Evolutionary conservation across 1,140 invertebrate species (phyloP).

Genomic region (Andrena cerasifolii): DNA sequence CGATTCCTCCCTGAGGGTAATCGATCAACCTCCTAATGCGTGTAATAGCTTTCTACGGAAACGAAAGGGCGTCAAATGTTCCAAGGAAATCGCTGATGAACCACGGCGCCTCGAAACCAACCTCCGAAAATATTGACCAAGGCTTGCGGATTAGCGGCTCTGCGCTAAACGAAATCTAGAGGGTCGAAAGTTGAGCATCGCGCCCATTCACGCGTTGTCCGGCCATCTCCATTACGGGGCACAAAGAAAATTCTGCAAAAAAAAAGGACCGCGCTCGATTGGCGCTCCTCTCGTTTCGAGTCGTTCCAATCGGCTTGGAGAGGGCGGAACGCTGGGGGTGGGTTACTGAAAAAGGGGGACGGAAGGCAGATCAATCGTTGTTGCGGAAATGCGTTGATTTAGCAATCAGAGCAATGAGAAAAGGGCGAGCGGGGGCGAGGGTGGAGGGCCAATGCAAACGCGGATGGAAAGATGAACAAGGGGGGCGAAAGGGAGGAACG

Average conservation of each 20-base stretch:
- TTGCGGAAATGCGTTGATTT: slow-evolving; percentile 76
- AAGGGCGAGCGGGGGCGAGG: not conserved
- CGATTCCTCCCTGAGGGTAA: not conserved
- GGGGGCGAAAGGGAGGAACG: slow-evolving; percentile 26
- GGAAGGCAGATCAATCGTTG: slow-evolving; percentile 61
- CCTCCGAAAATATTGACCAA: slow-evolving; percentile 4
- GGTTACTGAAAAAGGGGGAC: not conserved
- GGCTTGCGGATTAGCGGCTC: slow-evolving; percentile 32
- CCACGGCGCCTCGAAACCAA: too few relatives aligned
- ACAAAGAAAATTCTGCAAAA: slow-evolving; percentile 50
- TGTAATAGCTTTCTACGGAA: too few relatives aligned
- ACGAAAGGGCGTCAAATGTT: too few relatives aligned
- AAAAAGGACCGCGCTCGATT: slow-evolving; percentile 49
- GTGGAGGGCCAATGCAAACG: slow-evolving; percentile 21
- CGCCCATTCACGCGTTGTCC: not conserved
- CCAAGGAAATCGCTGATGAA: not conserved
- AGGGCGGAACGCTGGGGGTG: not conserved
- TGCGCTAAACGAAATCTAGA: not conserved
- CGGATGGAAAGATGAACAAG: slow-evolving; percentile 38
- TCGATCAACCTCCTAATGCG: not conserved
- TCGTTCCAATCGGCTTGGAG: slow-evolving; percentile 36
- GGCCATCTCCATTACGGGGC: slow-evolving; percentile 23
- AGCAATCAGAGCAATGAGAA: slow-evolving; percentile 65
- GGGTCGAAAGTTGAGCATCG: not conserved
- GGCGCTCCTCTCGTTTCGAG: slow-evolving; percentile 25